Evolutionary conservation across 2,797 vertebrate genomes (phyloP), one percentile per base, ranked within the genome.

Genomic region (Dromococcyx pavoninus): DNA sequence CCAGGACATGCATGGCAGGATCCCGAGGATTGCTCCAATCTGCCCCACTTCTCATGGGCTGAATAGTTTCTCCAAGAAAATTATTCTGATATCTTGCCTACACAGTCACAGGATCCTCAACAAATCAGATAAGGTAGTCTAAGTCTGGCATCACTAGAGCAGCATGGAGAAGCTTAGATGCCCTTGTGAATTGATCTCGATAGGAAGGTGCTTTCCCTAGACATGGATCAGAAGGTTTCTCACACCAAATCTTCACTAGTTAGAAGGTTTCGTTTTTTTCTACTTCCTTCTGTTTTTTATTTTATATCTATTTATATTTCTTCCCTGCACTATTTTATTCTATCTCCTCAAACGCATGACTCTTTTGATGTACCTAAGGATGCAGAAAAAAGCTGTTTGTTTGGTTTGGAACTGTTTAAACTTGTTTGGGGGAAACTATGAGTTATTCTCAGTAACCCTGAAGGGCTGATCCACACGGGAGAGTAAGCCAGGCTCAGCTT

Each of bases 331-430:
- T 90, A 41, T 53, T 39, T 88, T 88, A 53, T 41, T 94, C 48
- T 44, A 71, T 84, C 70, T 50, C 66, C 60, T 94, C 71, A 89
- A 84, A 86, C 5, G 17, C 32, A 21, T 44, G 28, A 48, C 35
- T 85, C 72, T 80, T 88, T 64, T 88, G 88, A 84, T 67, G 56
- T 88, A 89, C 66, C 73, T 88, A 66, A 72, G 62, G 48, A 81
- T 79, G 60, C 73, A 93, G 89, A 91, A 35, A 83, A 91, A 92
- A 91, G 70, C 53, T 70, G 56, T 79, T 91, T 96, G 83, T 89
- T 95, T 91, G 43, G 11, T 96, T 96, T 95, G 93, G 88, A 95
- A 61, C 60, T 53, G 44, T 57, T 93, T 79, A 93, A 87, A 70
- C 48, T 79, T 88, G 28, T 93, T 18, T 61, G 6, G 83, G 64